A percentile compares a stretch with the other conserved stretches of the same genome.
These are phyloP conservation scores for Gorsachius goisagi DNA, from an alignment of 2,113 vertebrate species.

Conservation along the genomic window DNA sequence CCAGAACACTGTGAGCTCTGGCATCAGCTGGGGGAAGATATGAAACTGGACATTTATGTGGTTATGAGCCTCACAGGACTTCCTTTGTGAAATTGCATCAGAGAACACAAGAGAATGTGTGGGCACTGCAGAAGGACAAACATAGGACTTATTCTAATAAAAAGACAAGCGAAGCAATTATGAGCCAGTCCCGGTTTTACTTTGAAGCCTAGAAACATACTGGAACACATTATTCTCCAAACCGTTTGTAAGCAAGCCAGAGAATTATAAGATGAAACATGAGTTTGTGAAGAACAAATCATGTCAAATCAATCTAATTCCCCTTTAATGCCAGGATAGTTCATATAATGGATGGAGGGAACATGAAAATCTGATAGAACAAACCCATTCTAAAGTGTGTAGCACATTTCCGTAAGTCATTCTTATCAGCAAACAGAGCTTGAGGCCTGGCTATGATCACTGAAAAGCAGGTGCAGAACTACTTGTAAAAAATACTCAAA, in stretches of 20 bases:
- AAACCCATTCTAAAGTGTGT: not conserved
- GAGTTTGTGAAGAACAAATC: not conserved
- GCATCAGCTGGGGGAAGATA: not conserved
- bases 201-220: constrained; percentile 4
- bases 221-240: not conserved
- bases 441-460: not conserved
- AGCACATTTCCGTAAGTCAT: not conserved
- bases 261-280: not conserved
- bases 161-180: not conserved
- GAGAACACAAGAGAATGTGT: not conserved
- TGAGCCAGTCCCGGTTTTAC: not conserved
- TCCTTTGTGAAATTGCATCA: not conserved
- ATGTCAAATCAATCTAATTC: not conserved
- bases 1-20: not conserved
- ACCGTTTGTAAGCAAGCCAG: not conserved
- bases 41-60: not conserved
- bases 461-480: not conserved
- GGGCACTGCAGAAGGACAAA: not conserved
- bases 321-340: not conserved
- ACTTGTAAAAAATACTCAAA: not conserved
- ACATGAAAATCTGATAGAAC: not conserved
- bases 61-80: not conserved
- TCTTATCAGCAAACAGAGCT: not conserved
- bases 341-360: not conserved
- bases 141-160: not conserved